phyloP scores from a whole-genome alignment of 2,113 vertebrate genomes.

The Notothenia coriiceps region DNA sequence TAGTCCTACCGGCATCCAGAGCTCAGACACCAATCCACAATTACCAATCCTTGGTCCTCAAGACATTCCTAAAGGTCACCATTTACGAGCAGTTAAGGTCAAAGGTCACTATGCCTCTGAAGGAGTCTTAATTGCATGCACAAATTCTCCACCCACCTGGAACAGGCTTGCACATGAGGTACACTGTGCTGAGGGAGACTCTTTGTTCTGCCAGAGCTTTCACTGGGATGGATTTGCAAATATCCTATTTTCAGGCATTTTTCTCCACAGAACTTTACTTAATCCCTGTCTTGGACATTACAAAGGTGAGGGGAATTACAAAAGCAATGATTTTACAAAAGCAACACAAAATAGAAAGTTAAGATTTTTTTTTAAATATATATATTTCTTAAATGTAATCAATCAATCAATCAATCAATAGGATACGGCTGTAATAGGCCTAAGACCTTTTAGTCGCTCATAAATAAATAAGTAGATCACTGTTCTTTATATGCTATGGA shows the following conservation, averaged over 20 bases:
- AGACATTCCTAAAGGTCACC: constrained; percentile 66
- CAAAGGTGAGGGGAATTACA: background rate
- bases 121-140: constrained; percentile 71
- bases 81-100: constrained; percentile 59
- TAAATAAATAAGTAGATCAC: no score
- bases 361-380: background rate
- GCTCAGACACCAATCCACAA: constrained; percentile 28
- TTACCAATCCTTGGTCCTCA: constrained; percentile 34
- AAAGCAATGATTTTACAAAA: background rate
- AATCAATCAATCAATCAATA: no score
- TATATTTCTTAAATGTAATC: background rate
- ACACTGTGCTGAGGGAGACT: constrained; percentile 18
- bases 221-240: constrained; percentile 15
- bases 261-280: constrained; percentile 13
- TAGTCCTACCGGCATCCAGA: constrained; percentile 30
- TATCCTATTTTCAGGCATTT: constrained; percentile 33
- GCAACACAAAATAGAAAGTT: background rate
- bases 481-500: no score
- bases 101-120: constrained; percentile 65
- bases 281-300: constrained; percentile 15
- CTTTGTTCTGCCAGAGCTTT: constrained; percentile 50
- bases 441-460: no score
- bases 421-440: no score
- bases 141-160: constrained; percentile 69
- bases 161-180: constrained; percentile 53